Evolutionary conservation across 2,113 vertebrate genomes (phyloP), one percentile per base, ranked within the genome.

Genomic region (Pseudopipra pipra): DNA sequence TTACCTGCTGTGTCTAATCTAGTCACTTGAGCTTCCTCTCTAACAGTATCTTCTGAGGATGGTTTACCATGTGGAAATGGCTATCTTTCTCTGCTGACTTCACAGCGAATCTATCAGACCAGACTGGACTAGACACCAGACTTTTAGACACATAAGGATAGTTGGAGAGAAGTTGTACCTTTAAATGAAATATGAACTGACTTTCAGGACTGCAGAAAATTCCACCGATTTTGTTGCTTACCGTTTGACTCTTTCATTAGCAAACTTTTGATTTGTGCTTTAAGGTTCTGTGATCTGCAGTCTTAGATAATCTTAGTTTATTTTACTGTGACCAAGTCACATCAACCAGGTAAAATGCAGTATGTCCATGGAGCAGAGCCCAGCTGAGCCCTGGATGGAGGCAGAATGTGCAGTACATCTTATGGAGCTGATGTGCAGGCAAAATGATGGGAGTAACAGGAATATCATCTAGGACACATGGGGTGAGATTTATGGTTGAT

Each of bases 41-140:
- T 41, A 66, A 27, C 0, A 24, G 46, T 8, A 15, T 14, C 9
- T 39, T 46, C 23, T 49, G 49, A 54, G 2, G 22, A 46, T 58
- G n/a, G 14, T 84, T 89, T 86, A 35, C 52, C 23, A 7, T 80
- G 23, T 74, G 51, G 80, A 77, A 71, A 25, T 12, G 30, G 6
- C 55, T 85, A 12, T 55, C 14, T 71, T 23, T 78, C 35, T 49
- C 8, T 16, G 2, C 11, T 37, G 68, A 17, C 67, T 74, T 46
- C 58, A 65, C 49, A 74, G 31, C 0, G 0, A 41, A 9, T 54
- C 65, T 46, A 1, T 91, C 46, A 63, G 73, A 51, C 10, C 20
- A 28, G 19, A 21, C 4, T 46, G 25, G 22, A 41, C 33, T n/a
- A 46, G 89, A 39, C 12, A 41, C 37, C 33, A 21, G 74, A 33